phyloP scores from a whole-genome alignment of 2,797 vertebrate species.

The Labroides dimidiatus region DNA sequence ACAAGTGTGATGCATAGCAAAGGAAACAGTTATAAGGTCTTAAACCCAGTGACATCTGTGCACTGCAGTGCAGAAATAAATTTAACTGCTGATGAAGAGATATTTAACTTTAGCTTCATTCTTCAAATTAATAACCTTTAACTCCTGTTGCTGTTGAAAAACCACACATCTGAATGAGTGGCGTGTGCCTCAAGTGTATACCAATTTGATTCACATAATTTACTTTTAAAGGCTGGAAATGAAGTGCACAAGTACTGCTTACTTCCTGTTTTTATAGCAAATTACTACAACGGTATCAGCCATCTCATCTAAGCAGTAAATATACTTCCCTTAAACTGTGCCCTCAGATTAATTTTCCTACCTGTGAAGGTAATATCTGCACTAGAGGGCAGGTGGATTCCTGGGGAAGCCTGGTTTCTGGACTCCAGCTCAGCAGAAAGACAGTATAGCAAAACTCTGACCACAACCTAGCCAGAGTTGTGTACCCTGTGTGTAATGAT shows the following conservation, averaged over 20 bases:
- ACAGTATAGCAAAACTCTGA: conserved; percentile 36
- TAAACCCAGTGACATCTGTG: neutral
- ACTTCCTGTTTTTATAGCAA: neutral
- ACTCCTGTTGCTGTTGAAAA: neutral
- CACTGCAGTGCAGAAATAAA: neutral
- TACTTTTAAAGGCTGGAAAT: neutral
- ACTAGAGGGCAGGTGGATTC: conserved; percentile 32
- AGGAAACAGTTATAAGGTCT: neutral
- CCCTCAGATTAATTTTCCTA: conserved; percentile 45
- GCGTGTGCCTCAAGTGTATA: neutral
- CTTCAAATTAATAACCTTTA: neutral
- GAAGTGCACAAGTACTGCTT: neutral
- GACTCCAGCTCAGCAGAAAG: conserved; percentile 39
- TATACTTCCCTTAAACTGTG: neutral
- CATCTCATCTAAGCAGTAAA: neutral
- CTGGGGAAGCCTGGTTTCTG: conserved; percentile 31
- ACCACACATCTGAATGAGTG: neutral
- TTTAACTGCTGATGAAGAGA: neutral
- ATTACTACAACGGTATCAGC: neutral
- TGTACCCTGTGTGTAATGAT: conserved; percentile 77
- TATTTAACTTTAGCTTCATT: neutral
- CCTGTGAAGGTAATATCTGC: conserved; percentile 49
- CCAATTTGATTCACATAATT: neutral
- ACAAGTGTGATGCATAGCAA: too few species aligned
- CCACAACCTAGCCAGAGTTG: conserved; percentile 42